Conservation (phyloP, 2,113 vertebrate species). For the Alouatta palliata region DNA sequence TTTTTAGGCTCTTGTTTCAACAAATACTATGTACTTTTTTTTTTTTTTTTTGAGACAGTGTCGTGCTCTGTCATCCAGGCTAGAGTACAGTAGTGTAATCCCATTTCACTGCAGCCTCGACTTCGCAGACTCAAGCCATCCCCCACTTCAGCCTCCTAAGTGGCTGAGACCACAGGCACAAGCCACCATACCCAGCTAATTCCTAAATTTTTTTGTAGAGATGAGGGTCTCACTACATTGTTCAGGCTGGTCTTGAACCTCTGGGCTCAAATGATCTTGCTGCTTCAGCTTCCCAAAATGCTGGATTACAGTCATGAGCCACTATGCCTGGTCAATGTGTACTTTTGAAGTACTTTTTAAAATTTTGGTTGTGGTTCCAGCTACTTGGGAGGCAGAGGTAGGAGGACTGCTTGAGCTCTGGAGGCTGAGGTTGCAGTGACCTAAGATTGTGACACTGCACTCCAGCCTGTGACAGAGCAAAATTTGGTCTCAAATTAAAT, state of each 20-base stretch:
- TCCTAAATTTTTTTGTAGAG: not conserved
- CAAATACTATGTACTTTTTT: not conserved
- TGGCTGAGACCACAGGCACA: not conserved
- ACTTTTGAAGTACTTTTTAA: too few species aligned
- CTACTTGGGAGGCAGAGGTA: too few species aligned
- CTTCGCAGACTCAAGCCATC: not conserved
- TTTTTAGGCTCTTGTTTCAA: slow-evolving; percentile 13
- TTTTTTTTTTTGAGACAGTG: not conserved
- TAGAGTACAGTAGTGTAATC: not conserved
- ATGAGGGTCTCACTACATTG: not conserved
- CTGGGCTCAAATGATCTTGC: not conserved
- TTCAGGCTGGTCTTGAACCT: not conserved
- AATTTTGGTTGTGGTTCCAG: too few species aligned
- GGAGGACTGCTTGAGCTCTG: too few species aligned
- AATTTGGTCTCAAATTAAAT: too few species aligned
- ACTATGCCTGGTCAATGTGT: not conserved
- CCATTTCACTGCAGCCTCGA: not conserved
- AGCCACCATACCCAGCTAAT: not conserved
- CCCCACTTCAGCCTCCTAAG: not conserved
- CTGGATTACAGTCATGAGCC: not conserved
- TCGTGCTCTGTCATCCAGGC: not conserved
- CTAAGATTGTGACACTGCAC: too few species aligned
- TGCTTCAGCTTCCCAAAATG: not conserved
- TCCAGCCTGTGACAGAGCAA: too few species aligned
- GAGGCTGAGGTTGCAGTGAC: too few species aligned